A percentile compares a stretch with the other conserved stretches of the same genome.
Evolutionary conservation across 2,797 vertebrate species (phyloP).

Genomic region (Bradypodion ventrale): DNA sequence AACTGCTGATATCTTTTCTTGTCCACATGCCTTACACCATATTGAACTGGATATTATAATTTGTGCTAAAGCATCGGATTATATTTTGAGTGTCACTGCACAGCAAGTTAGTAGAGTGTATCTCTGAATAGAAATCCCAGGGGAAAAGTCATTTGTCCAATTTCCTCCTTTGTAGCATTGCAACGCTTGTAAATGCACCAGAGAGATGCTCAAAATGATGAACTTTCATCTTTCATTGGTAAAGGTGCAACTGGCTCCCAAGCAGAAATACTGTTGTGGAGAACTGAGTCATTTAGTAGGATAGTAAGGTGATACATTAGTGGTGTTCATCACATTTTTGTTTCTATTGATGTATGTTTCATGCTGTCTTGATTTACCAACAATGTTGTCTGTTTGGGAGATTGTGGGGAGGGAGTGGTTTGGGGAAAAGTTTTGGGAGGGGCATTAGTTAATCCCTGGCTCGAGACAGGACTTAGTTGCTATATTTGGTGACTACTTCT

Average conservation of each 20-base stretch:
- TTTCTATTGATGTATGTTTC: conserved; percentile 66
- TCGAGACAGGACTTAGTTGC: conserved; percentile 66
- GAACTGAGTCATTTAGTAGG: conserved; percentile 1
- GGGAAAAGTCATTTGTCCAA: conserved; percentile 24
- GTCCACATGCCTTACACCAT: conserved; percentile 66
- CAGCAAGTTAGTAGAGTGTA: not conserved
- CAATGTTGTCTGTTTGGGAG: conserved; percentile 70
- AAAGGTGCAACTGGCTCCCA: conserved; percentile 41
- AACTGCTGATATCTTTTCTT: conserved; percentile 45
- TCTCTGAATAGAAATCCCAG: conserved; percentile 24
- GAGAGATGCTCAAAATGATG: conserved; percentile 28
- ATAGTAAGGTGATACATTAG: conserved; percentile 19
- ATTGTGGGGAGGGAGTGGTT: conserved; percentile 38
- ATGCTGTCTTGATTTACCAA: conserved; percentile 72
- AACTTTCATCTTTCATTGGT: not conserved
- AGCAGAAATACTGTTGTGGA: conserved; percentile 17
- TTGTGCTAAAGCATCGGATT: conserved; percentile 27
- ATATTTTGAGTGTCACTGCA: not conserved
- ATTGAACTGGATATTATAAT: conserved; percentile 45
- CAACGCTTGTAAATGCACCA: conserved; percentile 30
- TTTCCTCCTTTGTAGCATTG: conserved; percentile 44
- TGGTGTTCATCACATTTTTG: conserved; percentile 53
- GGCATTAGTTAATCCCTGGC: conserved; percentile 72
- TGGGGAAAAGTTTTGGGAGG: conserved; percentile 63
- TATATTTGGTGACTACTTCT: conserved; percentile 65